Base-by-base conservation (phyloP, 1,140 invertebrate species). In the Argopecten irradians region DNA sequence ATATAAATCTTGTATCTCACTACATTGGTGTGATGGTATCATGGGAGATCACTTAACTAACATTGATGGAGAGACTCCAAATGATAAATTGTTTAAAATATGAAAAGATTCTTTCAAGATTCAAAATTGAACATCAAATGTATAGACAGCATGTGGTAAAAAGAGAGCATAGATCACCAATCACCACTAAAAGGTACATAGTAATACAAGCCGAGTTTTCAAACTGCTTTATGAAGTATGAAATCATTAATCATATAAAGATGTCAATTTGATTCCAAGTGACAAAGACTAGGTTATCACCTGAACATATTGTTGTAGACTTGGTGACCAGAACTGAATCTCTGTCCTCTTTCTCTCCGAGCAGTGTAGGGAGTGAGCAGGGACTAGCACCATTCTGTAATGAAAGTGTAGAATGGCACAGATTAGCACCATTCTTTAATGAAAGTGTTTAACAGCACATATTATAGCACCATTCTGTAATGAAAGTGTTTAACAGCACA, bases 261-360 rank as follows among this genome's bases (percentile, higher is more conserved):
- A 14, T 22, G 82, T 19, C 33, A 55, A 19, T 9, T 33, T 33
- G 41, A 34, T 36, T 19, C 9, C n/a, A n/a, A n/a, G 2, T 83
- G 11, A 46, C 32, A 28, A 84, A 84, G 22, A 84, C 19, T 71
- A 41, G 14, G 32, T 33, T 46, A 87, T 87, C 90, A 92, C 91
- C 39, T 89, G 35, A 33, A 91, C 83, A 86, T 85, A 91, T 41
- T 89, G 13, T n/a, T 90, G 88, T 28, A 90, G 28, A 88, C 87
- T 90, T 82, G 88, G 90, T 35, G 88, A 86, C 88, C 83, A 91
- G 16, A 91, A 86, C 55, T 92, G 87, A 85, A 92, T 28, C 55
- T 92, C 90, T 22, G 86, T 43, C 39, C 90, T 88, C 35, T 87
- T 86, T 22, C 86, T 71, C 46, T 91, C 91, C 7, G 87, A 87